Evolutionary conservation across 2,797 vertebrate species (phyloP).

Genomic region (Podarcis lilfordi): DNA sequence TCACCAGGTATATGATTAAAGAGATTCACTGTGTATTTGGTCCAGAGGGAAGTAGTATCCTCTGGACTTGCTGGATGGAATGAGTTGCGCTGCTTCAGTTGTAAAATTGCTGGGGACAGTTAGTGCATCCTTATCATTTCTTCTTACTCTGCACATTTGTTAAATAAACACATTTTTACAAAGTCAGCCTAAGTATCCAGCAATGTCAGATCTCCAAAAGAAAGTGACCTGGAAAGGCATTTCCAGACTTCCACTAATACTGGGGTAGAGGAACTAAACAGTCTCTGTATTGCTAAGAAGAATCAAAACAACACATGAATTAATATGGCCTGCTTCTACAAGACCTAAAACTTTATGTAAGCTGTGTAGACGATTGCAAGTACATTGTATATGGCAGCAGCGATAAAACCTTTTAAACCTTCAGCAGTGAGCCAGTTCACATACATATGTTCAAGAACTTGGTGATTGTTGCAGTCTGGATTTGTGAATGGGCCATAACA

Average conservation of each 20-base stretch:
- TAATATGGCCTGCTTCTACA: slow-evolving; percentile 21
- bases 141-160: neutral
- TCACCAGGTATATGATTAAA: neutral
- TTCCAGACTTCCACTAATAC: neutral
- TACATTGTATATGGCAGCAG: slow-evolving; percentile 10
- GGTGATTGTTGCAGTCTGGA: neutral
- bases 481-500: neutral
- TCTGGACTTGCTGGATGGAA: neutral
- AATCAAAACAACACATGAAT: slow-evolving; percentile 17
- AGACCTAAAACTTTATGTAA: slow-evolving; percentile 54
- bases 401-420: slow-evolving; percentile 61
- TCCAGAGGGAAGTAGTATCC: neutral
- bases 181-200: neutral
- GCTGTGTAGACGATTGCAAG: slow-evolving; percentile 49
- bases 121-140: neutral
- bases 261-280: neutral
- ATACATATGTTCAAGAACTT: neutral
- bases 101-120: neutral
- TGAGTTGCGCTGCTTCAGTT: neutral
- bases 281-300: neutral
- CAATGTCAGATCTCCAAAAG: neutral
- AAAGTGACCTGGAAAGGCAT: slow-evolving; percentile 1
- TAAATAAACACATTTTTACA: neutral
- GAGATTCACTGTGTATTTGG: neutral
- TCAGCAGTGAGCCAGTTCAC: slow-evolving; percentile 37